Percentiles rank a stretch among this genome's conserved stretches.
Conservation (phyloP, 1,140 invertebrate genomes). For the Cydia splendana region DNA sequence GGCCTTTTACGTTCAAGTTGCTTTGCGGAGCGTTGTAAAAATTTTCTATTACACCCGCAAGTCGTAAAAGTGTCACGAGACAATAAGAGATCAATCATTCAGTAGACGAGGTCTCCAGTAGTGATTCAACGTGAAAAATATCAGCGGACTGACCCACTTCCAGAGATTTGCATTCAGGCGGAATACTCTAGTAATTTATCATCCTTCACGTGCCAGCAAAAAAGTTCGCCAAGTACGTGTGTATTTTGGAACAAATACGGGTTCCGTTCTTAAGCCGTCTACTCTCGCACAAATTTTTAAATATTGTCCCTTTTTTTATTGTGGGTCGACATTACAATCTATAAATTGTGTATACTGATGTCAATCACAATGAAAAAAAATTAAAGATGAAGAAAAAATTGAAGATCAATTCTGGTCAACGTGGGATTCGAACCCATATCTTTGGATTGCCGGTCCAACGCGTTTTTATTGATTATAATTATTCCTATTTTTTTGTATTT, state of each 20-base stretch:
- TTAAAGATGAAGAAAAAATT: too few relatives aligned
- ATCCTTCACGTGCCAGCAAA: slow-evolving; percentile 64
- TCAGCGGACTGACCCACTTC: slow-evolving; percentile 71
- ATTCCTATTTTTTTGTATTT: background rate
- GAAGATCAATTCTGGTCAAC: too few relatives aligned
- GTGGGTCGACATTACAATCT: too few relatives aligned
- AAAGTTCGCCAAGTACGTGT: slow-evolving; percentile 44
- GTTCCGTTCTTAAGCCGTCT: slow-evolving; percentile 24
- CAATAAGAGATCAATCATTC: slow-evolving; percentile 76
- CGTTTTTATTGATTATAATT: too few relatives aligned
- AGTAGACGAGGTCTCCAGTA: slow-evolving; percentile 53
- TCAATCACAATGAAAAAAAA: too few relatives aligned
- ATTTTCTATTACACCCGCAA: slow-evolving; percentile 63
- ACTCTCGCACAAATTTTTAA: background rate
- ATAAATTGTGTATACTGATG: too few relatives aligned
- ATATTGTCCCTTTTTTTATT: too few relatives aligned
- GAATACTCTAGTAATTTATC: slow-evolving; percentile 67
- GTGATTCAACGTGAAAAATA: slow-evolving; percentile 72
- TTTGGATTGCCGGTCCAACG: too few relatives aligned
- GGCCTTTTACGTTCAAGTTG: background rate
- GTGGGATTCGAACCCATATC: too few relatives aligned
- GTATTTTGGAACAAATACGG: slow-evolving; percentile 31
- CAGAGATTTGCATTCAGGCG: slow-evolving; percentile 74
- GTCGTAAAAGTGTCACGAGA: slow-evolving; percentile 73
- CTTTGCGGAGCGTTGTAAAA: slow-evolving; percentile 50